Evolutionary conservation across 1,140 invertebrate species (phyloP), one percentile per base, ranked within the genome.

Genomic region (Cotesia chilonis): DNA sequence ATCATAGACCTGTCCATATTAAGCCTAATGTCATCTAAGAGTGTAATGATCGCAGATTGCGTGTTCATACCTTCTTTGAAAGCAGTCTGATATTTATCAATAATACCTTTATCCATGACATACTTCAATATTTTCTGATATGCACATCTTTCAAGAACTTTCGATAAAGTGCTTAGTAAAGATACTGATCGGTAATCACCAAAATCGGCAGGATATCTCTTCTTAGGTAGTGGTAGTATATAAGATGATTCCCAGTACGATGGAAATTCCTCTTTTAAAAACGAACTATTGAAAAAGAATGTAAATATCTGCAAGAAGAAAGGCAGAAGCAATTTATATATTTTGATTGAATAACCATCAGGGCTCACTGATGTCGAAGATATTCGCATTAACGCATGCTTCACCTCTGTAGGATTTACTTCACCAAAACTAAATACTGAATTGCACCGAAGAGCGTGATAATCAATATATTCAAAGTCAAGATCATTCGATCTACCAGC

Each of bases 21-120:
- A 10, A 9, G 35, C n/a, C 54, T 10, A 54, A 70, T 61, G 61
- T 75, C 71, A 36, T 74, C 73, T 4, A 41, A 36, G 12, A 74
- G 12, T 59, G 52, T 66, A 7, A 75, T n/a, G 4, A 75, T 14
- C 0, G 74, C 74, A 14, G 64, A n/a, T 41, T 68, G 60, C 17
- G 71, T 73, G 10, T 37, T 73, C n/a, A 54, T 41, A 41, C 38
- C 51, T 10, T 17, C 28, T n/a, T 63, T 38, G 20, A 70, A 73
- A 57, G 63, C 74, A 28, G 70, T 68, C 52, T 64, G 64, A 41
- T 41, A 41, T 41, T 41, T 7, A 41, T 41, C 38, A 41, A 47
- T 3, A 60, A 12, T 51, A 41, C 35, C 17, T 20, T 51, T 4
- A 35, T 36, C 12, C 5, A 60, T 68, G 28, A 68, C 10, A 41